phyloP scores from a whole-genome alignment of 1,140 invertebrate species.

The Drosophila ogumai region DNA sequence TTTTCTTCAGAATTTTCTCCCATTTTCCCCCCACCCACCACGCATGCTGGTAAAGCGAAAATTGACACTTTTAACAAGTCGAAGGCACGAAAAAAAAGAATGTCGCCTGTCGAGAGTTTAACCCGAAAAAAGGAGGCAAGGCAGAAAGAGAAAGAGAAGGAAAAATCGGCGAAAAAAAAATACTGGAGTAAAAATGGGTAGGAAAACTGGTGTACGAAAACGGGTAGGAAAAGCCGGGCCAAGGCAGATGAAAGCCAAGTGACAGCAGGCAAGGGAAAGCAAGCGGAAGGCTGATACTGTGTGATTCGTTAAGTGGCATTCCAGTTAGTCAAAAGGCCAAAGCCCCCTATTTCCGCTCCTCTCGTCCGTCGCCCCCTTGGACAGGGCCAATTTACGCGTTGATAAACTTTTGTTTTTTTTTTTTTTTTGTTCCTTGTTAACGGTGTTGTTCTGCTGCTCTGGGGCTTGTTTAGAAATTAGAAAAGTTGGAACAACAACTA shows the following conservation, averaged over 20 bases:
- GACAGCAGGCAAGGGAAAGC: conserved; percentile 19
- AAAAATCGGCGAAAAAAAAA: conserved; percentile 18
- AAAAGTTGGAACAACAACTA: conserved; percentile 42
- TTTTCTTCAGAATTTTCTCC: conserved; percentile 6
- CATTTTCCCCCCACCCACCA: not conserved
- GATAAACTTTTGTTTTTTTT: conserved; percentile 43
- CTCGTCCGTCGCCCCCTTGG: not conserved
- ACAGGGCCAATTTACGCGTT: conserved; percentile 65
- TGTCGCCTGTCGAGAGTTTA: conserved; percentile 66
- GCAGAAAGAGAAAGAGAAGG: conserved; percentile 10
- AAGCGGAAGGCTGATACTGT: conserved; percentile 32
- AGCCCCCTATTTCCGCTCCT: conserved; percentile 25
- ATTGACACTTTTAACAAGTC: conserved; percentile 81
- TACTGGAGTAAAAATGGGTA: conserved; percentile 21
- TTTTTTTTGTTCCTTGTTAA: conserved; percentile 26
- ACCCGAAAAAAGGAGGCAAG: conserved; percentile 58
- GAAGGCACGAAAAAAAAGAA: conserved; percentile 50
- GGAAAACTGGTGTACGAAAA: conserved; percentile 11
- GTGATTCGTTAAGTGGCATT: conserved; percentile 68
- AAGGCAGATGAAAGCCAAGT: conserved; percentile 25
- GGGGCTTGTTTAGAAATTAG: conserved; percentile 53
- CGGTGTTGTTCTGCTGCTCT: conserved; percentile 5
- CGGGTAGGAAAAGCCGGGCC: conserved; percentile 2
- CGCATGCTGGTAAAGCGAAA: conserved; percentile 65
- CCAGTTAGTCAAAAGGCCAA: conserved; percentile 71